Conservation (phyloP, 2,888 invertebrate genomes). For the Oscheius sp. region DNA sequence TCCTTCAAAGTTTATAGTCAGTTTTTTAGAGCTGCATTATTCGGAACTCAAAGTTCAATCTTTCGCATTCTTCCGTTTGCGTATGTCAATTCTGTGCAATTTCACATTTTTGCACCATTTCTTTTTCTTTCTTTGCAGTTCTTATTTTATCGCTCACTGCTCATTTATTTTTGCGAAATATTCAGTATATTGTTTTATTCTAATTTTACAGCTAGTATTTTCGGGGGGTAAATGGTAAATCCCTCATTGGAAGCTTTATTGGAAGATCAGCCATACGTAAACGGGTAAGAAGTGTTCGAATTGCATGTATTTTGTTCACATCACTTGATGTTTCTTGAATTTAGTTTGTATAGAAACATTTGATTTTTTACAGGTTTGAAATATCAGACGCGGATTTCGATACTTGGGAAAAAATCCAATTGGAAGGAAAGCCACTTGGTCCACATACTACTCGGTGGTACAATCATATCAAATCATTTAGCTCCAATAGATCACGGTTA, state of each 20-base stretch:
- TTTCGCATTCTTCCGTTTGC: too few relatives aligned
- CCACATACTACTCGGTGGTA: constrained; percentile 47
- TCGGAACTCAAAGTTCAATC: too few relatives aligned
- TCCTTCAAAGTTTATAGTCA: too few relatives aligned
- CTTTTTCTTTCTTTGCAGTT: too few relatives aligned
- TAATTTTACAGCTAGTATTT: neutral
- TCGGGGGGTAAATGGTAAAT: constrained; percentile 14
- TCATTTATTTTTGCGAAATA: neutral
- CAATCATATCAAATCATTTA: constrained; percentile 43
- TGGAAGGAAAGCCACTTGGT: constrained; percentile 33
- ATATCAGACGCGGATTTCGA: constrained; percentile 42
- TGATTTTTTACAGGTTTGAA: constrained; percentile 37
- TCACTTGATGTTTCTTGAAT: neutral
- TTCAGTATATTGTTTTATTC: neutral
- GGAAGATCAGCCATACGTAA: constrained; percentile 46
- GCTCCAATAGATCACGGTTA: neutral
- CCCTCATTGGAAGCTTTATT: constrained; percentile 9
- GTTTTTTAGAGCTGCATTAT: too few relatives aligned
- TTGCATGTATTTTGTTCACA: constrained; percentile 10
- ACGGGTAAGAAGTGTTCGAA: constrained; percentile 39
- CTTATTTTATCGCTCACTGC: too few relatives aligned
- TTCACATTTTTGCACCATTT: too few relatives aligned
- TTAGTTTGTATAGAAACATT: neutral
- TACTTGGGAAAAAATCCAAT: constrained; percentile 32
- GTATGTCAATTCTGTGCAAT: too few relatives aligned